These are phyloP conservation scores for Pandemis heparana DNA, from an alignment of 2,888 invertebrate genomes.

Conservation along the genomic window DNA sequence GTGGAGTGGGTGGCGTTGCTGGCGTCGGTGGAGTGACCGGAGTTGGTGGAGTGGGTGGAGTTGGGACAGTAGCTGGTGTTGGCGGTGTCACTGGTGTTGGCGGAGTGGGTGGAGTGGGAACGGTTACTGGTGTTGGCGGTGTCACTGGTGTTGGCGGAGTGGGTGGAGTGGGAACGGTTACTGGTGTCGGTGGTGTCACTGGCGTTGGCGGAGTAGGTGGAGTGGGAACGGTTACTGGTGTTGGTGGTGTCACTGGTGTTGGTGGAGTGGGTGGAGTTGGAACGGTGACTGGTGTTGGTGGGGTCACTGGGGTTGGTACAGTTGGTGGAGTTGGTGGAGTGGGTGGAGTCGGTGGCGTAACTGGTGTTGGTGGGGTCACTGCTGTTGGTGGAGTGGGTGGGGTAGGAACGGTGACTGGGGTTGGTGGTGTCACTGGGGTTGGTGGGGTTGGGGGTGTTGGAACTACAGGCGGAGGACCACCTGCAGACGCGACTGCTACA, in stretches of 20 bases:
- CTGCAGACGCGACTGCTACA: constrained; percentile 10
- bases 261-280: constrained; percentile 2
- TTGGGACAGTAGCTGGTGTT: not conserved
- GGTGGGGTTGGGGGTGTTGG: not conserved
- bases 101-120: not conserved
- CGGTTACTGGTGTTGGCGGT: not conserved
- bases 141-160: not conserved
- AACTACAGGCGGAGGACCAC: constrained; percentile 3
- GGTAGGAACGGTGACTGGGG: not conserved
- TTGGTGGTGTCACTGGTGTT: not conserved
- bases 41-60: not conserved
- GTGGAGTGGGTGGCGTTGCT: not conserved
- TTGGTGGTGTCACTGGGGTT: constrained; percentile 8
- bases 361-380: not conserved
- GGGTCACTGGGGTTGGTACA: not conserved
- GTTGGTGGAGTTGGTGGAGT: constrained; percentile 1
- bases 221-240: not conserved
- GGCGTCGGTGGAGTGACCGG: not conserved
- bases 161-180: not conserved
- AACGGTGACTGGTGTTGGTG: not conserved
- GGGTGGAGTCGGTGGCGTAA: not conserved
- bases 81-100: not conserved
- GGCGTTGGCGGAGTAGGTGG: constrained; percentile 2
- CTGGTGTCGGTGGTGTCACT: not conserved
- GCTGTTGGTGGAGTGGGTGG: constrained; percentile 1